Base-by-base conservation (phyloP, 2,113 vertebrate species). In the Erythrocebus patas region DNA sequence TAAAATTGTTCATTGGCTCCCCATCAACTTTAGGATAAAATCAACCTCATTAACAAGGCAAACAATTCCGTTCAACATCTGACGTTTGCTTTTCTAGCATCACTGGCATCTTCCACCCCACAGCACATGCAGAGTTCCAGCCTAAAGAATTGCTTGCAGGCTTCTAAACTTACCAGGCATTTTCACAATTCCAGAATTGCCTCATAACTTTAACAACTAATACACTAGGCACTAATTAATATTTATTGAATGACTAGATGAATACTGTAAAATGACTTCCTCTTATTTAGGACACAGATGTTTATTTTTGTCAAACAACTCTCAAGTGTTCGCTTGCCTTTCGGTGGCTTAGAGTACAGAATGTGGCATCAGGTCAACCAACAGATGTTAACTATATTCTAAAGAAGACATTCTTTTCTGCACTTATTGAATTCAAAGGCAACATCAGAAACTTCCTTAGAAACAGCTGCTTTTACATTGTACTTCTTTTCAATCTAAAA, bases 211-310 rank as follows among this genome's bases (percentile, higher is more conserved):
- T 68, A 78, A 32, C 27, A 96, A 78, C 38, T 8, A 78, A 90
- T 61, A 76, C 13, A 89, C 8, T 78, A 73, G 80, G 2, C 45
- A 87, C 40, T 81, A 93, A 95, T 91, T 81, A 83, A 93, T 95
- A 81, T 85, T 88, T 93, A 92, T 66, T 92, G 38, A 93, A 90
- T 72, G 82, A 80, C 57, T 84, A 94, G 91, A 85, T 73, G 66
- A 92, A 92, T 94, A 93, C 94, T 81, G 35, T 93, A 76, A 96
- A 96, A 80, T 43, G 7, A n/a, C n/a, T 91, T 96, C 14, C 22
- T 89, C n/a, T 93, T 86, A 85, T 75, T 95, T 92, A 95, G 80
- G 73, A 66, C 5, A 59, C 35, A 20, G 14, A 73, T 91, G 27
- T 85, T 95, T 96, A 78, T 78, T 98, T 93, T n/a, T 86, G 52